Base-by-base conservation (phyloP, 2,797 vertebrate genomes). In the Diplodus sargus region DNA sequence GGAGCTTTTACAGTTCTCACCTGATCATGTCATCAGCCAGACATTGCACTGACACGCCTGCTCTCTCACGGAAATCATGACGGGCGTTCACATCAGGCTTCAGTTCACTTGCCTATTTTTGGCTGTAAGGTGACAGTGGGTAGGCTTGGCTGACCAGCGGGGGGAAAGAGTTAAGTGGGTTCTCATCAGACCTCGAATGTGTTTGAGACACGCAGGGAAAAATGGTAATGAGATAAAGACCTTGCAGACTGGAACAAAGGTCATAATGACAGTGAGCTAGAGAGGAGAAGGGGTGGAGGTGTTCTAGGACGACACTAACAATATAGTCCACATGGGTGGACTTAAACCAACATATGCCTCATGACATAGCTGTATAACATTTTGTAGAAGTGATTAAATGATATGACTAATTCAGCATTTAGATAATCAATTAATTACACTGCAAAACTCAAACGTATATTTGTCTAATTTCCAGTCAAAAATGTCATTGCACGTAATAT, bases 161-260 rank as follows among this genome's bases (percentile, higher is more conserved):
- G 43, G 53, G 57, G 77, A 39, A 71, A 56, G 42, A 78, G 81
- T 69, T 77, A 65, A 70, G 56, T 71, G 20, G 64, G 56, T 69
- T 87, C 64, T 83, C 69, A 74, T 84, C 54, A 61, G 63, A 83
- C 65, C 62, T 68, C 15, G 0, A 39, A 34, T 66, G 49, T 74
- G 60, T 78, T 72, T 60, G 56, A 86, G 65, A 74, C 58, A 57
- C 43, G 17, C 53, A 56, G 60, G 56, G 60, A 59, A 65, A 81
- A 87, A 90, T 84, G 70, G 74, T 77, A 84, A 86, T 84, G 77
- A 62, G 58, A 69, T 66, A 63, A 70, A 80, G 66, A 89, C 76
- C 83, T 90, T 82, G 71, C 43, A 47, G 43, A 70, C 53, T 51
- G 48, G 22, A 78, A 80, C 57, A 86, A 64, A 83, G 84, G 86